These are phyloP conservation scores for silkworm (Bombyx mori) DNA, from an alignment of 1,140 invertebrate genomes.

Conservation along the genomic window DNA sequence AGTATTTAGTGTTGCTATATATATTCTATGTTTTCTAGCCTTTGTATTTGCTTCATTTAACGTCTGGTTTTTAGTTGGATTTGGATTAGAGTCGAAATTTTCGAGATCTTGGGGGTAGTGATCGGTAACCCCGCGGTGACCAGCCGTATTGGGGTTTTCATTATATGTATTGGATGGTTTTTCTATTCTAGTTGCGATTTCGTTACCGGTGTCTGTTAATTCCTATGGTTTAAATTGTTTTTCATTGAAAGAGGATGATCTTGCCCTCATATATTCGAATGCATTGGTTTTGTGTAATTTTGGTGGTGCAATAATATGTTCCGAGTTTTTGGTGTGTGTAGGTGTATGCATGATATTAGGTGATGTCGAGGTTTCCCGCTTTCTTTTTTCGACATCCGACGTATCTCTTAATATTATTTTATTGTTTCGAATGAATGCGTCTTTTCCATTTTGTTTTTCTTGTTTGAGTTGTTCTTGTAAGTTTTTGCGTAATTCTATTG, in stretches of 20 bases:
- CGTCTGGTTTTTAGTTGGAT: neutral
- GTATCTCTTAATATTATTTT: neutral
- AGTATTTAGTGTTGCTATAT: conserved; percentile 13
- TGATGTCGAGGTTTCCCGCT: neutral
- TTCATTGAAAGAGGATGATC: too few species aligned
- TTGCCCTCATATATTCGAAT: too few species aligned
- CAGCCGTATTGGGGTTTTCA: conserved; percentile 11
- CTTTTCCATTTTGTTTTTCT: too few species aligned
- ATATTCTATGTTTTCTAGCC: neutral
- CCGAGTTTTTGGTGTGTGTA: too few species aligned
- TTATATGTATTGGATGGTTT: neutral
- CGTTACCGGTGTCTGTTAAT: conserved; percentile 10
- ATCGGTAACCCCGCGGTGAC: conserved; percentile 12
- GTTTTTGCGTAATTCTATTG: neutral
- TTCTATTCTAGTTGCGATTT: neutral
- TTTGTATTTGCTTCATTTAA: neutral
- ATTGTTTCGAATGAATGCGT: neutral
- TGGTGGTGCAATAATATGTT: too few species aligned
- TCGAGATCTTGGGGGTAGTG: conserved; percentile 6
- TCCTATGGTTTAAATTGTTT: conserved; percentile 9
- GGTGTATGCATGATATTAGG: neutral
- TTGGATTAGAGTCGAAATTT: too few species aligned
- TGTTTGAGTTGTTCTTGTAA: neutral
- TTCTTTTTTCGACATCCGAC: neutral
- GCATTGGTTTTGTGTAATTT: too few species aligned